Evolutionary conservation across 2,113 vertebrate genomes (phyloP).

Genomic region (Lepisosteus oculatus): DNA sequence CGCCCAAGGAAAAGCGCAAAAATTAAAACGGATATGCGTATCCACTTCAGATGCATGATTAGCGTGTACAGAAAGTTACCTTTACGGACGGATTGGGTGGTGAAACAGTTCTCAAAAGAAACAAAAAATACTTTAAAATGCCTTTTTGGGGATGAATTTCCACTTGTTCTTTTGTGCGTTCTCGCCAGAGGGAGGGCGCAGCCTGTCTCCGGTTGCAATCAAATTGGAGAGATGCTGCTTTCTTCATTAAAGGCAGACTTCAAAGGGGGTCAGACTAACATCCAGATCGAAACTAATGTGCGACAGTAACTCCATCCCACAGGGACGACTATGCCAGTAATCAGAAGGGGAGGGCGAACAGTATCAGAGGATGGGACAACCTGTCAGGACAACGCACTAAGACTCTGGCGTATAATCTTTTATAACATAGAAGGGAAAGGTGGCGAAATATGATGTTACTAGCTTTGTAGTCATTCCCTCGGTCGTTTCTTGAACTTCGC

Average conservation of each 20-base stretch:
- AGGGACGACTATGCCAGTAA: conserved; percentile 38
- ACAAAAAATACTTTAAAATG: too few species aligned
- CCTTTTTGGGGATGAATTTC: not conserved
- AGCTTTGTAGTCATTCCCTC: too few species aligned
- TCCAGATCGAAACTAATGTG: conserved; percentile 42
- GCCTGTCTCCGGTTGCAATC: conserved; percentile 25
- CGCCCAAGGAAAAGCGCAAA: conserved; percentile 40
- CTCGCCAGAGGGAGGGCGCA: conserved; percentile 2
- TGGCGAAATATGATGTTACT: too few species aligned
- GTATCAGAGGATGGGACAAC: conserved; percentile 1
- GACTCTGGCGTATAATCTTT: too few species aligned
- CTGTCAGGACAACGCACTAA: not conserved
- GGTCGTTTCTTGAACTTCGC: too few species aligned
- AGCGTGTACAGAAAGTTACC: not conserved
- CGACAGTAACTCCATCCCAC: conserved; percentile 43
- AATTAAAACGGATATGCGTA: conserved; percentile 27
- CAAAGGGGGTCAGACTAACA: conserved; percentile 31
- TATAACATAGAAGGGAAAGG: too few species aligned
- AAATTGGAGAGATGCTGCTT: conserved; percentile 28
- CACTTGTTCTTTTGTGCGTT: not conserved
- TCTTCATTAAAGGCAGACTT: conserved; percentile 35
- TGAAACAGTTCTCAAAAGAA: too few species aligned
- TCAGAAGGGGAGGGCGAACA: conserved; percentile 12
- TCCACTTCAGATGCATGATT: conserved; percentile 30
- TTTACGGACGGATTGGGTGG: too few species aligned